phyloP scores from a whole-genome alignment of 1,140 invertebrate genomes.

The Semibalanus balanoides region DNA sequence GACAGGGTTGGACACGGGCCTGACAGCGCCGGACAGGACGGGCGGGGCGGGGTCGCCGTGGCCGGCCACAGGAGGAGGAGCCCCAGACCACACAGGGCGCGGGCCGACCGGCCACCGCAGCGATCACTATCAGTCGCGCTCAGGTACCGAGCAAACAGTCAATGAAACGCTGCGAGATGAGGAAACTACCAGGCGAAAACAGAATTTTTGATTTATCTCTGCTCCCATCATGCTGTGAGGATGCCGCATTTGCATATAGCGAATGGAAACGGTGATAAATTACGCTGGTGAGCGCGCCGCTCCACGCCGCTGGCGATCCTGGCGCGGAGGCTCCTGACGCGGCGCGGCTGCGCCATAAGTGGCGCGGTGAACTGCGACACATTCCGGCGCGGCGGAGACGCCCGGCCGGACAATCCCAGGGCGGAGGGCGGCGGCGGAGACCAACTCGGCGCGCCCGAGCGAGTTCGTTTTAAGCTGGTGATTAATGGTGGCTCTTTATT shows the following conservation, averaged over 20 bases:
- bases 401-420: neutral
- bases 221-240: neutral
- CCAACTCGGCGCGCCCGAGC: too few species aligned
- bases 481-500: constrained; percentile 1
- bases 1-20: too few species aligned
- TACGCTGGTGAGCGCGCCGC: neutral
- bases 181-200: neutral
- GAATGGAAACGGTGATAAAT: neutral
- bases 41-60: too few species aligned
- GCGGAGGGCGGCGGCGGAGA: too few species aligned
- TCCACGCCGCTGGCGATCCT: neutral
- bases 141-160: neutral
- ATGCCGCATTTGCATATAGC: neutral
- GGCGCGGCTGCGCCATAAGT: too few species aligned
- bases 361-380: neutral
- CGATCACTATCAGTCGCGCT: neutral
- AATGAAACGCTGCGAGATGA: neutral
- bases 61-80: too few species aligned
- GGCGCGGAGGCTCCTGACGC: too few species aligned
- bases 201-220: neutral
- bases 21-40: too few species aligned
- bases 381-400: neutral
- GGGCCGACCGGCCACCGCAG: too few species aligned
- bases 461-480: neutral
- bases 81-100: neutral